Base-by-base conservation (phyloP, 2,113 vertebrate species). In the Macheiramphus alcinus region DNA sequence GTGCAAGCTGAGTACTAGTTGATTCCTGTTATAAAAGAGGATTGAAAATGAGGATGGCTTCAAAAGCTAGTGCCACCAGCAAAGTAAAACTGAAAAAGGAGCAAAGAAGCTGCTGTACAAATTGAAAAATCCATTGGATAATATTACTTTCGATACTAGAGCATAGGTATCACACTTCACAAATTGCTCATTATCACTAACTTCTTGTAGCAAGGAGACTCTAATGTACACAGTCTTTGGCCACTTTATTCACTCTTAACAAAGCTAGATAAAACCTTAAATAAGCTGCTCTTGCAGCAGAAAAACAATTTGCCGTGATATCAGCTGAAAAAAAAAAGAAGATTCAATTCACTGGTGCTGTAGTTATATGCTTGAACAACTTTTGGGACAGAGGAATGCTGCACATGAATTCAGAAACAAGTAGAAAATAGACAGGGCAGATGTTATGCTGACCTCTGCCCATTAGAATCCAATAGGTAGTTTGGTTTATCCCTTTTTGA, bases 31-130 rank as follows among this genome's bases (percentile, higher is more conserved):
- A 93, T 50, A 78, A 94, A 94, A 92, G 66, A 58, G 43, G 86
- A 97, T 94, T 97, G 86, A 93, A 95, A 97, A 75, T 80, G 72
- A 94, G 45, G 47, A 47, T 86, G 72, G n/a, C 73, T 91, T 94
- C 75, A 90, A 96, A 95, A 95, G 43, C 25, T 67, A 84, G 36
- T 74, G 72, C 84, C 70, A 84, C 16, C 10, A 96, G 59, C 72
- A 88, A 95, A 95, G 16, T 40, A 66, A 81, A 90, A 65, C 53
- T 88, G 79, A 71, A 94, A 93, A 82, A 94, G n/a, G 16, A 94
- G 66, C 13, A 80, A 88, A 95, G 43, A 67, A 74, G 13, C 62
- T 80, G 62, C 81, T 80, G 26, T 78, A 87, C 16, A 88, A 85
- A 84, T 90, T 90, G 83, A 93, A 81, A 95, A 92, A 93, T 74